Base-by-base conservation (phyloP, 2,888 invertebrate genomes). In the Noctuana brunneofusca region DNA sequence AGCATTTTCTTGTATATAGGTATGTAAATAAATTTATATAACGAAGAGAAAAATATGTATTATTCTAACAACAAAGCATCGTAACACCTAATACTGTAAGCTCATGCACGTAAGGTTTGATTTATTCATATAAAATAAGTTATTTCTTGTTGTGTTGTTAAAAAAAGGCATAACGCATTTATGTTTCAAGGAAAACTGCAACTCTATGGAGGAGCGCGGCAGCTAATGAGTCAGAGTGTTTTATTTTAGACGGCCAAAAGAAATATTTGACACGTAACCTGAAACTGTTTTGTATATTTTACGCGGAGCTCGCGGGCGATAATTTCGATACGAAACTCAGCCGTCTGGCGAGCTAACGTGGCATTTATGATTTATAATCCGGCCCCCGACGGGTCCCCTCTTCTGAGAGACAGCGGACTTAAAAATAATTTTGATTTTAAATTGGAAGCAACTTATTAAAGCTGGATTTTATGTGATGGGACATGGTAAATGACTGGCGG, bases 281-380 rank as follows among this genome's bases (percentile, higher is more conserved):
- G 84, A 88, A 81, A 85, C 87, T 86, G 86, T 84, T 86, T 86
- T 86, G 86, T 86, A 87, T 86, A 88, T 85, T 85, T 83, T 83
- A 84, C 81, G 80, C 76, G 75, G 70, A 74, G 79, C 80, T 85
- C 70, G 79, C 80, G 80, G 84, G 82, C 85, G 87, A 87, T 89
- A 87, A 89, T 88, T 89, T 87, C 78, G 84, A 84, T 86, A 80
- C 83, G 71, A 79, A 74, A 72, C 72, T 75, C 67, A 69, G 75
- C 78, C 76, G 80, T 79, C 75, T 76, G 76, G 74, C 76, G 76
- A 72, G 75, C 81, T 84, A 84, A 87, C 86, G 83, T 86, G 89
- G 87, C 88, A 84, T 82, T 84, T 88, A 87, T 89, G 89, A 89
- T 89, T 89, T 89, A 89, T 88, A 89, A 87, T 86, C 87, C 81